phyloP scores from a whole-genome alignment of 2,797 vertebrate genomes.

The Prionace glauca region DNA sequence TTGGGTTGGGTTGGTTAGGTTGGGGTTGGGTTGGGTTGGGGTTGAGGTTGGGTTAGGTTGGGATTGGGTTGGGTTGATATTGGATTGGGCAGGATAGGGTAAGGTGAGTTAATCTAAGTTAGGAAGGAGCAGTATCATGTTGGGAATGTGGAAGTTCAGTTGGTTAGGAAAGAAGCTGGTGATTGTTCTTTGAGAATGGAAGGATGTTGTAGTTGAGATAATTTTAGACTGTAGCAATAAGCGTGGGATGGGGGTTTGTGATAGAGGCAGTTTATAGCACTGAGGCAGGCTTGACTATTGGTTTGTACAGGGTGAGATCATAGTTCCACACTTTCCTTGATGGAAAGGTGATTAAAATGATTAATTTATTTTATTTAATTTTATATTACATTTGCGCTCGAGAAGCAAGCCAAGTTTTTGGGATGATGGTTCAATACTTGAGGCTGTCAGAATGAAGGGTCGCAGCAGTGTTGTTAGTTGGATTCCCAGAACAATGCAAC shows the following conservation, averaged over 20 bases:
- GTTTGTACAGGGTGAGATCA: constrained; percentile 13
- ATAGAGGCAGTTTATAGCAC: not conserved
- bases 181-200: not conserved
- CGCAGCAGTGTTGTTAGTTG: not conserved
- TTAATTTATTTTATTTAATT: constrained; percentile 32
- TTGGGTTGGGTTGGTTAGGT: too few relatives aligned
- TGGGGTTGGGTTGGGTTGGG: too few relatives aligned
- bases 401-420: not conserved
- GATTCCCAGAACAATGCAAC: not conserved
- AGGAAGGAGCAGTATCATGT: not conserved
- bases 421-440: not conserved
- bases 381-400: not conserved
- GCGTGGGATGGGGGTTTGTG: not conserved
- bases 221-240: not conserved
- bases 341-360: not conserved
- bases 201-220: not conserved
- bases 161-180: not conserved
- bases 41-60: too few relatives aligned
- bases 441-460: not conserved
- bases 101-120: not conserved
- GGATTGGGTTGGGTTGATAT: not conserved
- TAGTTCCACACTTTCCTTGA: not conserved
- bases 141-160: not conserved
- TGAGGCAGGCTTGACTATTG: not conserved
- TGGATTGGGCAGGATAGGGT: not conserved